Evolutionary conservation across 2,113 vertebrate genomes (phyloP), one percentile per base, ranked within the genome.

Genomic region (Mionectes macconnelli): DNA sequence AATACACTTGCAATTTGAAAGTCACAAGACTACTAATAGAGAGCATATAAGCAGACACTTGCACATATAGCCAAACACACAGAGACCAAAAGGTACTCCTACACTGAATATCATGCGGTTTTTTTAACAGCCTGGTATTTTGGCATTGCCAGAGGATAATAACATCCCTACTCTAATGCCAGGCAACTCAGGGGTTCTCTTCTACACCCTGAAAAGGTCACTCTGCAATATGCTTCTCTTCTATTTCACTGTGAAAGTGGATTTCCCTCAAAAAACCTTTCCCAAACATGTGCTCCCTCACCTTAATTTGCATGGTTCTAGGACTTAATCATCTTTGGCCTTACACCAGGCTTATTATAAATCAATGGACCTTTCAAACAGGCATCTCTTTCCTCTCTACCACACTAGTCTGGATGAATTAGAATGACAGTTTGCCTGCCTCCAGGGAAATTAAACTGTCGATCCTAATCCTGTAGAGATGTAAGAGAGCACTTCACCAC

Each of bases 391-490:
- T 91, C 69, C 81, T 78, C 62, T 75, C 93, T 91, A 77, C 66
- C 44, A 90, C 57, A 90, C 86, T 50, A 84, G 56, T 66, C 83
- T 55, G 52, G 62, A 42, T 93, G 90, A 84, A 49, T 64, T 67
- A 89, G 90, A 97, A 77, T 91, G 93, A 81, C 75, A 95, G n/a
- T 12, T 82, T 66, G 66, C 73, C 72, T 82, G 63, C 84, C 94
- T 84, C 83, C 37, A 22, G 74, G 75, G 87, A 97, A 98, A 98
- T 98, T 89, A 97, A 92, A 96, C 81, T 59, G 84, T 93, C 82
- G 1, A 95, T 98, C 93, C 90, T 87, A 97, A 97, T 97, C 93
- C 94, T 57, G 80, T 22, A 67, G 72, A 79, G 90, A 19, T 67
- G 87, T 96, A 88, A 95, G 94, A 96, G 95, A 91, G 89, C 93